These are phyloP conservation scores for Amiota minor DNA, from an alignment of 2,888 invertebrate genomes.

Conservation along the genomic window DNA sequence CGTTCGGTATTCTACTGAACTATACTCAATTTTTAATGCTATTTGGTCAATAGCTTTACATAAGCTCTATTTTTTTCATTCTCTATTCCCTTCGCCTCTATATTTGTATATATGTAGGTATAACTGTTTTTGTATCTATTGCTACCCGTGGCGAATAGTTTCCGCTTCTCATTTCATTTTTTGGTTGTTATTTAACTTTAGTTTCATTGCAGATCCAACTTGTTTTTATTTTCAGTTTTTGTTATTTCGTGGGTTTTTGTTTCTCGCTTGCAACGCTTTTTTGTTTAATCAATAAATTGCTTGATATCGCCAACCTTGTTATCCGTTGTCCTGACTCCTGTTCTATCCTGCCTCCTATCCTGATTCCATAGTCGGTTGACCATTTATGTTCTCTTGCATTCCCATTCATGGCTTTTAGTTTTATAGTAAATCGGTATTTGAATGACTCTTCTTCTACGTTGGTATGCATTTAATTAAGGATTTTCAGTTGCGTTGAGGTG, in stretches of 20 bases:
- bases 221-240: conserved; percentile 6
- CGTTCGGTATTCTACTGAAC: not conserved
- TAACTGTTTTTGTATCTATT: not conserved
- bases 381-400: no score
- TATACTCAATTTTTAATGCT: not conserved
- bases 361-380: no score
- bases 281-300: conserved; percentile 59
- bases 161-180: conserved; percentile 9
- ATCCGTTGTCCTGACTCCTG: no score
- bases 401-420: conserved; percentile 22
- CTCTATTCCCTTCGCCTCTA: no score
- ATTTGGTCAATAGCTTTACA: conserved; percentile 8
- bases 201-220: not conserved
- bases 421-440: conserved; percentile 18
- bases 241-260: not conserved
- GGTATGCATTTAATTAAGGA: conserved; percentile 26
- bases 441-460: conserved; percentile 11
- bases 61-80: not conserved
- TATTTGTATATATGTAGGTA: not conserved
- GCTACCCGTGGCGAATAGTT: not conserved
- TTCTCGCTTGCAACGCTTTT: conserved; percentile 18
- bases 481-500: conserved; percentile 6
- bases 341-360: no score
- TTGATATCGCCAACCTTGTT: conserved; percentile 41
- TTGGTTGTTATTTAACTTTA: conserved; percentile 13